These are phyloP conservation scores for Zaprionus gabonicus DNA, from an alignment of 1,140 invertebrate genomes.

Conservation along the genomic window DNA sequence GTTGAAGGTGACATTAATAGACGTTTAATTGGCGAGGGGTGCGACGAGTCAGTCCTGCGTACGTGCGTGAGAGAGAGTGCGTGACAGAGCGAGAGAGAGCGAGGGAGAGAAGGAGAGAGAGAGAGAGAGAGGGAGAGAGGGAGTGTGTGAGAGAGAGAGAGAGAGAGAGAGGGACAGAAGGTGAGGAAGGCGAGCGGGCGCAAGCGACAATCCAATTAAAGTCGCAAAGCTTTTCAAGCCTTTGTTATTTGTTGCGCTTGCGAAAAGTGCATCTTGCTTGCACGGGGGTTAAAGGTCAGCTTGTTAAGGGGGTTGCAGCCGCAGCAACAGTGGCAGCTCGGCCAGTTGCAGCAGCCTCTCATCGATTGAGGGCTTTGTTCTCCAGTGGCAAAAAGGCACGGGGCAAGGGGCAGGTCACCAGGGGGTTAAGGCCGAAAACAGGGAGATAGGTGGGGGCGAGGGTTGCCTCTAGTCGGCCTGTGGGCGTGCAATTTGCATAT, in stretches of 20 bases:
- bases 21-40: slow-evolving; percentile 67
- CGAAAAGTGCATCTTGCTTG: slow-evolving; percentile 65
- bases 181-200: not conserved
- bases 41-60: not conserved
- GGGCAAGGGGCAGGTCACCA: not conserved
- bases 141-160: not conserved
- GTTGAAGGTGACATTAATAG: slow-evolving; percentile 80
- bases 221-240: slow-evolving; percentile 63
- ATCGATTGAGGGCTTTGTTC: not conserved
- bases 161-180: not conserved
- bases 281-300: slow-evolving; percentile 52
- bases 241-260: slow-evolving; percentile 44
- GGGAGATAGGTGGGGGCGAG: not conserved
- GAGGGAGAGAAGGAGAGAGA: not conserved
- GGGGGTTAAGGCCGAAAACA: not conserved
- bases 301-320: slow-evolving; percentile 43
- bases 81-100: not conserved
- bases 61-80: not conserved
- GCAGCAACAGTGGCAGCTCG: not conserved
- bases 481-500: slow-evolving; percentile 42
- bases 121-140: not conserved
- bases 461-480: not conserved
- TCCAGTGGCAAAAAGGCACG: not conserved
- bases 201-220: slow-evolving; percentile 66
- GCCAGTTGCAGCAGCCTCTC: slow-evolving; percentile 18